phyloP scores from a whole-genome alignment of 2,888 invertebrate genomes.

The Phaonia tiefii region DNA sequence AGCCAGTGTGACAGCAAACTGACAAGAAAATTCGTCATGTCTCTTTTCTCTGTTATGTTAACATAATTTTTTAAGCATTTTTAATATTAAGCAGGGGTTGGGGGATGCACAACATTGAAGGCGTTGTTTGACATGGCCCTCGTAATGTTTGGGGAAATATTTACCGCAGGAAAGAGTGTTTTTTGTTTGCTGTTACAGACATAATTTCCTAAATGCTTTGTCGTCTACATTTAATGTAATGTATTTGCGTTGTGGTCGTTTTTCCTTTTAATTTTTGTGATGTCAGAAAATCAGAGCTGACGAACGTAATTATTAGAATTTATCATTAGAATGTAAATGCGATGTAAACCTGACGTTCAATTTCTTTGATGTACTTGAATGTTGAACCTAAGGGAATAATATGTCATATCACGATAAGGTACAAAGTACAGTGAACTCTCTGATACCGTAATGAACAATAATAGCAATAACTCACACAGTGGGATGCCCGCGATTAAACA shows the following conservation, averaged over 20 bases:
- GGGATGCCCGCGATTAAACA: no score
- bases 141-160: conserved; percentile 2
- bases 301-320: conserved; percentile 1
- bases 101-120: neutral
- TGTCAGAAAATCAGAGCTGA: neutral
- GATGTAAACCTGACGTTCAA: neutral
- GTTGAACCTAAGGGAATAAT: no score
- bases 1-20: conserved; percentile 45
- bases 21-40: conserved; percentile 36
- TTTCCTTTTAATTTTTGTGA: neutral
- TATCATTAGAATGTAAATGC: neutral
- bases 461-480: no score
- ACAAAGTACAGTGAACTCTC: no score
- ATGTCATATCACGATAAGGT: no score
- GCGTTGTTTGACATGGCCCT: neutral
- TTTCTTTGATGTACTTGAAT: neutral
- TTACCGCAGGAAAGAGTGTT: neutral
- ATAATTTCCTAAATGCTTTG: no score
- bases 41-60: conserved; percentile 21
- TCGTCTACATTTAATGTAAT: no score
- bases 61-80: conserved; percentile 36
- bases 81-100: neutral
- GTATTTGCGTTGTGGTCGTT: no score
- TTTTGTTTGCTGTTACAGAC: no score
- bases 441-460: no score